Base-by-base conservation (phyloP, 1,140 invertebrate genomes). In the Forficula auricularia region DNA sequence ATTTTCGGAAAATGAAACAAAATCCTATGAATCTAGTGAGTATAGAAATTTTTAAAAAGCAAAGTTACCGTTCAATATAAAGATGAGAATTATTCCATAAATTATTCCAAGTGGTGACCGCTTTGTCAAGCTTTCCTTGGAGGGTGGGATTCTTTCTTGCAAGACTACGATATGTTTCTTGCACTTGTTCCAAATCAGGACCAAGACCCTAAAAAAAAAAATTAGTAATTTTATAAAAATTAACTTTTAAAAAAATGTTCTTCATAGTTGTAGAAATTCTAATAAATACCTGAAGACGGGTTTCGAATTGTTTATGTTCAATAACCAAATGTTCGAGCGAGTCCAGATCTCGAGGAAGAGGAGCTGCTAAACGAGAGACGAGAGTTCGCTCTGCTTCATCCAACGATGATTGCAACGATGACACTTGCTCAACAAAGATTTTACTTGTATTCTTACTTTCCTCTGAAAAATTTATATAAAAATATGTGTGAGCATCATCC, bases 61-160 rank as follows among this genome's bases (percentile, higher is more conserved):
- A n/a, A n/a, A n/a, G n/a, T n/a, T 69, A 67, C 50, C 77, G 73
- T 58, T 95, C 88, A 20, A 89, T 77, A 55, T 92, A 94, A 15
- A 91, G 62, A 54, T 80, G 78, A 32, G 83, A 88, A 41, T 81
- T 65, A 42, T 79, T 79, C 74, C 85, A 87, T 44, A 94, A 67
- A 47, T 80, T 74, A 56, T 92, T 89, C 91, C 90, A 96, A 51
- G 90, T 85, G 50, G 80, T 78, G 53, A 83, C 75, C 1, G 94
- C 71, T 46, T 79, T 79, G 55, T 94, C 86, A 42, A 89, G 68
- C 52, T 79, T 85, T 57, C 85, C 81, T 60, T 94, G 88, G 59
- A 92, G 77, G 27, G 80, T 78, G 0, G 86, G 84, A 1, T 87
- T 91, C 62, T 92, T 92, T 27, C 80, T 59, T 0, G 81, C 78